A percentile compares a stretch with the other conserved stretches of the same genome.
These are phyloP conservation scores for Atrina japonica DNA, from an alignment of 2,888 invertebrate species.

Conservation along the genomic window DNA sequence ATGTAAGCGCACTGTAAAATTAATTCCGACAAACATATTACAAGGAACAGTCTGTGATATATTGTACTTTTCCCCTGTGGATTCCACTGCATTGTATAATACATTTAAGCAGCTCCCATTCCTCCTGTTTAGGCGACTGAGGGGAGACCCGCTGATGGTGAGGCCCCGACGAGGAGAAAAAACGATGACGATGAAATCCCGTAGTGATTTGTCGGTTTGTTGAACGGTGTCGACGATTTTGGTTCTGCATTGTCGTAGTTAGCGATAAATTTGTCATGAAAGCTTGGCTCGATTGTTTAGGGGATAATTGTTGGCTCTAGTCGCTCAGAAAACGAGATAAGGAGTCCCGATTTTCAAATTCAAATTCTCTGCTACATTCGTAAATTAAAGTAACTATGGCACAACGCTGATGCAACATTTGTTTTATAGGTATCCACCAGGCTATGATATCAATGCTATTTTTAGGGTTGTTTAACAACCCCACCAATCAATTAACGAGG, in stretches of 20 bases:
- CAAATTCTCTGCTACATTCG: no score
- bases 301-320: not conserved
- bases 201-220: constrained; percentile 14
- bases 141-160: constrained; percentile 50
- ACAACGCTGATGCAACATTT: no score
- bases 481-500: not conserved
- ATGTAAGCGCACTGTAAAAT: constrained; percentile 65
- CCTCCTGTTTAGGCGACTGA: constrained; percentile 55
- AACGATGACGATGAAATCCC: constrained; percentile 30
- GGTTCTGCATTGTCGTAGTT: constrained; percentile 5
- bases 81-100: constrained; percentile 34
- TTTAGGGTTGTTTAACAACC: not conserved
- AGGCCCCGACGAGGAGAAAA: constrained; percentile 49
- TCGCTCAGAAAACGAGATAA: no score
- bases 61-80: not conserved
- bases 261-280: constrained; percentile 10
- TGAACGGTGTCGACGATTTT: constrained; percentile 13
- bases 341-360: no score
- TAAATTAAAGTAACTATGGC: no score
- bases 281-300: constrained; percentile 27
- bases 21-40: constrained; percentile 69
- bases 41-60: no score
- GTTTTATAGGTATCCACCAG: no score
- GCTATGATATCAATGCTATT: constrained; percentile 14
- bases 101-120: constrained; percentile 32